These are phyloP conservation scores for Pachycephala philippinensis DNA, from an alignment of 2,113 vertebrate genomes.

Conservation along the genomic window DNA sequence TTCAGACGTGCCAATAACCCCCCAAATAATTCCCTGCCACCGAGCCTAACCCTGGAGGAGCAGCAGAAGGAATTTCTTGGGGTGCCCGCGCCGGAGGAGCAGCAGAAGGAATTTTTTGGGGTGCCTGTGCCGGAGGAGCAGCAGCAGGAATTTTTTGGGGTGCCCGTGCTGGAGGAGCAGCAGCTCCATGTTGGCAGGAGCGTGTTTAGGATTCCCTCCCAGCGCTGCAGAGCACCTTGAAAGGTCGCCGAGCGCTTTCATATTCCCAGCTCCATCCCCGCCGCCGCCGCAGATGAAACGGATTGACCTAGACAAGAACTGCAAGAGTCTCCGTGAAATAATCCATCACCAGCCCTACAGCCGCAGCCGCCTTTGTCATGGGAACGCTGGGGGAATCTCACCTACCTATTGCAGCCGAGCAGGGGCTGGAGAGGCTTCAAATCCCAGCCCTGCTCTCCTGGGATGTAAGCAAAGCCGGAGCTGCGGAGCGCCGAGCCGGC, in stretches of 20 bases:
- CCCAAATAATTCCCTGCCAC: neutral
- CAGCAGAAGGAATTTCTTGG: accelerated
- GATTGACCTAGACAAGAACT: slow-evolving; percentile 26
- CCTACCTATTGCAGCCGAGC: neutral
- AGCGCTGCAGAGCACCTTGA: slow-evolving; percentile 46
- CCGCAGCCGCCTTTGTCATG: neutral
- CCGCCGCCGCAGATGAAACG: neutral
- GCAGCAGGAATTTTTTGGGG: neutral
- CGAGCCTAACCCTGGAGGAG: accelerated
- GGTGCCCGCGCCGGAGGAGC: neutral
- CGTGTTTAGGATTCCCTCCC: slow-evolving; percentile 40
- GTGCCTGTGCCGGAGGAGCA: accelerated
- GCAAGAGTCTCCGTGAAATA: neutral
- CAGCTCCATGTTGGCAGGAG: slow-evolving; percentile 27
- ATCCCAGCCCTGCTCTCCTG: neutral
- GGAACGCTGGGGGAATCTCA: neutral
- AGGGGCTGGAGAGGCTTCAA: neutral
- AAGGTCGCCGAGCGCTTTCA: slow-evolving; percentile 19
- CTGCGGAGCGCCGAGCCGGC: neutral
- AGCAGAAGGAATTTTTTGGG: neutral
- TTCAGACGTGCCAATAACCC: neutral
- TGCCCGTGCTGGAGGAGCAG: neutral
- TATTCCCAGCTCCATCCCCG: neutral
- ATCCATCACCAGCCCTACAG: slow-evolving; percentile 14
- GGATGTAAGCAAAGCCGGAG: neutral